A percentile compares a stretch with the other conserved stretches of the same genome.
phyloP scores from a whole-genome alignment of 1,140 invertebrate genomes.

The Anastrepha obliqua region DNA sequence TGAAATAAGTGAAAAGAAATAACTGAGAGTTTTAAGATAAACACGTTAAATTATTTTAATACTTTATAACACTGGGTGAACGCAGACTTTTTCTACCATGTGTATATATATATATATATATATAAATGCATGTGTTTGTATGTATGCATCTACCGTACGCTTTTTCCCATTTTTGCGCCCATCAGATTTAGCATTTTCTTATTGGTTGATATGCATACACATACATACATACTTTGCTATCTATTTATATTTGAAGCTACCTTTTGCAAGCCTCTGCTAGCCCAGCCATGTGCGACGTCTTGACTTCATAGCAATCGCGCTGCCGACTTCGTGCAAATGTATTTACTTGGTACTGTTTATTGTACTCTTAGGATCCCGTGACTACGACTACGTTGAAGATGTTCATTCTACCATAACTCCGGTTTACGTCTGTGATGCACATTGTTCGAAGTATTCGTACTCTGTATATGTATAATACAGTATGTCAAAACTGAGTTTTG shows the following conservation, averaged over 20 bases:
- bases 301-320: slow-evolving; percentile 21
- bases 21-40: no score
- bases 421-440: background rate
- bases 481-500: no score
- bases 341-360: background rate
- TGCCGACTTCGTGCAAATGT: background rate
- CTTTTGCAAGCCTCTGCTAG: slow-evolving; percentile 20
- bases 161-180: slow-evolving; percentile 26
- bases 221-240: background rate
- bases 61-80: no score
- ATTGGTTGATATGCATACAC: background rate
- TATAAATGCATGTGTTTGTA: background rate
- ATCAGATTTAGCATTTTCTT: slow-evolving; percentile 13
- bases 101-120: no score
- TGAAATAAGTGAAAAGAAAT: no score
- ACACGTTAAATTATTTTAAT: no score
- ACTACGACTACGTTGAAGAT: background rate
- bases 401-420: background rate
- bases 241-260: background rate
- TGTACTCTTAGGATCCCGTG: background rate
- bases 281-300: slow-evolving; percentile 45
- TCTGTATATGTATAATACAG: no score
- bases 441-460: no score
- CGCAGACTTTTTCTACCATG: no score
- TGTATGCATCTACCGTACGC: background rate